Conservation (phyloP, 1,140 invertebrate species). For the Drosophila novamexicana region DNA sequence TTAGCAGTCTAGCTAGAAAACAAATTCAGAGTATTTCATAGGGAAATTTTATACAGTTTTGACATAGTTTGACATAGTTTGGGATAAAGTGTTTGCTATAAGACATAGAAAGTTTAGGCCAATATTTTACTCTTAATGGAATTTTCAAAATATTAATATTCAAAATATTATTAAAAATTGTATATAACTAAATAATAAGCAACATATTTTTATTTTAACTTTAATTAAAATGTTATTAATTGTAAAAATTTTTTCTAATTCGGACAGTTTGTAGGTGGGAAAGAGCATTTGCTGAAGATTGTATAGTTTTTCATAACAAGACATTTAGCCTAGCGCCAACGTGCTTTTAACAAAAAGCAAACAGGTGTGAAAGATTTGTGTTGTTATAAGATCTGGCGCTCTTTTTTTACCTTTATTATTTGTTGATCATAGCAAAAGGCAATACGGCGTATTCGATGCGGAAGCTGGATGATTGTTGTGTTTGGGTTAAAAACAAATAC, state of each 20-base stretch:
- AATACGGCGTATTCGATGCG: slow-evolving; percentile 5
- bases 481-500: slow-evolving; percentile 15
- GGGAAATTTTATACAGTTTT: slow-evolving; percentile 2
- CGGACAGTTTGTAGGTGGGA: not conserved
- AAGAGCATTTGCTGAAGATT: not conserved
- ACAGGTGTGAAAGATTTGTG: slow-evolving; percentile 29
- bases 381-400: not conserved
- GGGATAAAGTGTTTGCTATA: not conserved
- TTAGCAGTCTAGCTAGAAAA: not conserved
- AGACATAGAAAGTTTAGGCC: too few relatives aligned
- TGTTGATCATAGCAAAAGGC: not conserved
- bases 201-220: not conserved
- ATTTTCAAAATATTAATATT: not conserved
- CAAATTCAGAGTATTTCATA: slow-evolving; percentile 7
- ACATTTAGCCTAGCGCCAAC: not conserved
- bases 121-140: too few relatives aligned
- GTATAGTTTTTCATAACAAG: not conserved
- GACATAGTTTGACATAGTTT: not conserved
- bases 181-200: too few relatives aligned
- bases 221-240: not conserved
- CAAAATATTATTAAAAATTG: not conserved
- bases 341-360: not conserved
- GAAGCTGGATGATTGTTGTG: slow-evolving; percentile 30
- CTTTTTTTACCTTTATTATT: not conserved
- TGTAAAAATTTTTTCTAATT: too few relatives aligned